Evolutionary conservation across 1,140 invertebrate species (phyloP).

Genomic region (Parasteatoda tepidariorum): DNA sequence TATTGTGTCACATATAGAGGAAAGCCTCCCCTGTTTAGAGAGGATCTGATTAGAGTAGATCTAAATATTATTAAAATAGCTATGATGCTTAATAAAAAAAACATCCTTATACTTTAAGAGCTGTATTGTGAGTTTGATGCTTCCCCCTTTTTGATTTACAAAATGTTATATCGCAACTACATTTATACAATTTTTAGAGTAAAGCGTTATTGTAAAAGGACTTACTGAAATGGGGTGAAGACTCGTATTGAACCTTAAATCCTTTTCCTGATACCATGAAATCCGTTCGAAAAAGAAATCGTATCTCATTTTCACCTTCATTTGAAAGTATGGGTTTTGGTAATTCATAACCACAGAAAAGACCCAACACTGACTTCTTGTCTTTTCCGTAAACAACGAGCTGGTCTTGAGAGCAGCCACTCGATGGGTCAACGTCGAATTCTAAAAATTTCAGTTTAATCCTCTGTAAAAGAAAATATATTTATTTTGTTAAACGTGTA

Average conservation of each 20-base stretch:
- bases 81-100: too few relatives aligned
- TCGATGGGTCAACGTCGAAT: background rate
- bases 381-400: constrained; percentile 19
- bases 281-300: constrained; percentile 16
- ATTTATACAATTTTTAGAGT: too few relatives aligned
- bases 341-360: background rate
- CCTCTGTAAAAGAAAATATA: background rate
- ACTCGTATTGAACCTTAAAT: constrained; percentile 20
- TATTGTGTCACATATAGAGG: too few relatives aligned
- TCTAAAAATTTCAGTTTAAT: background rate
- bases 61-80: too few relatives aligned
- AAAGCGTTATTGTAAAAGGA: too few relatives aligned
- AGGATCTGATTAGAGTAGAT: too few relatives aligned
- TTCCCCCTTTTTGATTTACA: too few relatives aligned
- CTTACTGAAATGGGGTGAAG: constrained; percentile 12
- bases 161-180: too few relatives aligned
- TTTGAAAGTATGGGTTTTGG: constrained; percentile 13
- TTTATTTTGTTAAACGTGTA: too few relatives aligned
- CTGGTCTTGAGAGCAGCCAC: background rate
- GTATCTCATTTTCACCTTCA: constrained; percentile 28
- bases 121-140: too few relatives aligned
- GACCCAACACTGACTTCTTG: constrained; percentile 3
- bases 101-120: too few relatives aligned
- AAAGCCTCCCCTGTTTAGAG: too few relatives aligned
- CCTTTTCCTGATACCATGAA: constrained; percentile 14